Conservation (phyloP, 2,113 vertebrate species). For the Mola mola region DNA sequence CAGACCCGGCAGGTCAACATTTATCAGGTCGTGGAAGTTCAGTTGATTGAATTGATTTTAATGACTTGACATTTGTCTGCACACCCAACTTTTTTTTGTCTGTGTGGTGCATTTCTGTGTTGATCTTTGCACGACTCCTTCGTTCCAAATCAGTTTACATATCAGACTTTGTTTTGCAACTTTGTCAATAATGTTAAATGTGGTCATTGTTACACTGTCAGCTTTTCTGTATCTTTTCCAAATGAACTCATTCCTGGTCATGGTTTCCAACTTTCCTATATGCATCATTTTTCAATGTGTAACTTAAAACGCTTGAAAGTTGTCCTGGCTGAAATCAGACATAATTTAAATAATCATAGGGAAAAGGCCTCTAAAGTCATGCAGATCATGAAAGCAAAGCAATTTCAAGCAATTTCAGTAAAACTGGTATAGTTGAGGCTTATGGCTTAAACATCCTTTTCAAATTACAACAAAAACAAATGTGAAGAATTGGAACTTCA, state of each 20-base stretch:
- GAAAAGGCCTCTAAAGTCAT: too few species aligned
- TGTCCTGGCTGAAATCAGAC: neutral
- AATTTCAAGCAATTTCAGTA: constrained; percentile 27
- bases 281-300: neutral
- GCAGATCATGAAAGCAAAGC: constrained; percentile 9
- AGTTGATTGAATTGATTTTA: constrained; percentile 32
- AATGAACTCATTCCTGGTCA: too few species aligned
- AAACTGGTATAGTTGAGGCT: constrained; percentile 8
- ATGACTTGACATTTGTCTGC: constrained; percentile 7
- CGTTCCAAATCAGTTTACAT: neutral
- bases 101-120: neutral
- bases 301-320: neutral
- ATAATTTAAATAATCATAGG: neutral
- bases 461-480: constrained; percentile 15
- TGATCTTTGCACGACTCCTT: neutral
- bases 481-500: too few species aligned
- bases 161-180: neutral
- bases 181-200: neutral
- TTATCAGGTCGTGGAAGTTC: constrained; percentile 12
- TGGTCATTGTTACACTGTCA: neutral
- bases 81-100: neutral
- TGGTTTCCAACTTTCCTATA: too few species aligned
- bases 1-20: constrained; percentile 8
- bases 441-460: constrained; percentile 14
- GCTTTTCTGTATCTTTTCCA: neutral